Evolutionary conservation across 2,113 vertebrate genomes (phyloP).

Genomic region (Cryptomyrus ogoouensis): DNA sequence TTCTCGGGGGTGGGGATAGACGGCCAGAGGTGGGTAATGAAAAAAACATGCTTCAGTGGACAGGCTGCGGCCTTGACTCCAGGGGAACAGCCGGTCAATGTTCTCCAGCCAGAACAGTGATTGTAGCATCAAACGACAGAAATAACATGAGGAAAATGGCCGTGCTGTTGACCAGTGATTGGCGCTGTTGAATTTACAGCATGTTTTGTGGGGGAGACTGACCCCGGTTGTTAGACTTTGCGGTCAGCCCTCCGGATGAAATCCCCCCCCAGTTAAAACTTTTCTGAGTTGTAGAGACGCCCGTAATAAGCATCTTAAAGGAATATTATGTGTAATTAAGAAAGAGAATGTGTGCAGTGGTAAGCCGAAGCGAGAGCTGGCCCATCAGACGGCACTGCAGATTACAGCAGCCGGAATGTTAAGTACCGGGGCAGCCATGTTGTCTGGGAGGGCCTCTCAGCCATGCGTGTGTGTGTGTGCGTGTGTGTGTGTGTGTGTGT

Average conservation of each 20-base stretch:
- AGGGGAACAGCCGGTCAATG: constrained; percentile 1
- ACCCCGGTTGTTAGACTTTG: not conserved
- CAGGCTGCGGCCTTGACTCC: constrained; percentile 20
- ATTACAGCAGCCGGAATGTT: constrained; percentile 52
- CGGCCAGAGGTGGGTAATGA: constrained; percentile 37
- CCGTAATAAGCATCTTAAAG: constrained; percentile 11
- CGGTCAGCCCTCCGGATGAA: not conserved
- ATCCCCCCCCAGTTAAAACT: not conserved
- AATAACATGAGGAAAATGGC: not conserved
- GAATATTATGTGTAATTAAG: constrained; percentile 25
- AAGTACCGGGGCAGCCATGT: constrained; percentile 3
- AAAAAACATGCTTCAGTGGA: constrained; percentile 41
- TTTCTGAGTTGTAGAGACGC: not conserved
- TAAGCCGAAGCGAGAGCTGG: constrained; percentile 29
- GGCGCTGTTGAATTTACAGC: not conserved
- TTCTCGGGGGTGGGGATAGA: constrained; percentile 41
- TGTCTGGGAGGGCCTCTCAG: constrained; percentile 40
- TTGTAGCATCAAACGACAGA: not conserved
- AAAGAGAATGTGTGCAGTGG: constrained; percentile 19
- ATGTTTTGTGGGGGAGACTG: not conserved
- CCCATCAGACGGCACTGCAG: constrained; percentile 32
- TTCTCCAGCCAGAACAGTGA: not conserved
- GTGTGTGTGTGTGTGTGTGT: constrained; percentile 36
- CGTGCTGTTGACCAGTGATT: not conserved
- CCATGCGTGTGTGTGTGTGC: not conserved